A percentile compares a stretch with the other conserved stretches of the same genome.
These are phyloP conservation scores for Coronaproctus castanopsis DNA, from an alignment of 2,888 invertebrate species.

Conservation along the genomic window DNA sequence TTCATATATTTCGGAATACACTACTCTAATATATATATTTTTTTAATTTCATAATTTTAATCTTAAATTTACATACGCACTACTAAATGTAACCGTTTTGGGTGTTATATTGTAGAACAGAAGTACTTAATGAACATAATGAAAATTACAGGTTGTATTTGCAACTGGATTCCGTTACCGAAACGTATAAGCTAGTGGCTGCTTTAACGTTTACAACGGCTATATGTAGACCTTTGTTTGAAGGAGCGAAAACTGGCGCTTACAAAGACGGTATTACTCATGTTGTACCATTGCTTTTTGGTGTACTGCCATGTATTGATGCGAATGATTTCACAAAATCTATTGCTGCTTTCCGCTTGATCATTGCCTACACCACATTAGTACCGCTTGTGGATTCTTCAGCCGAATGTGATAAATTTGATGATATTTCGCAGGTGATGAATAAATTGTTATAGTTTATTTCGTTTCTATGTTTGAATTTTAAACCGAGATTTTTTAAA, in stretches of 20 bases:
- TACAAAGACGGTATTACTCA: slow-evolving; percentile 60
- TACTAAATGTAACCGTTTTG: too few species aligned
- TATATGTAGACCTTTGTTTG: slow-evolving; percentile 42
- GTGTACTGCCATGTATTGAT: slow-evolving; percentile 70
- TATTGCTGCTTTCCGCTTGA: slow-evolving; percentile 53
- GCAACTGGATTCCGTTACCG: slow-evolving; percentile 64
- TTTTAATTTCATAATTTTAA: too few species aligned
- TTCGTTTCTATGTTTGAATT: neutral
- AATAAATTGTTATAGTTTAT: neutral
- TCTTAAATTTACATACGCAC: too few species aligned
- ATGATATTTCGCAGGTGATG: slow-evolving; percentile 16
- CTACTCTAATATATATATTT: too few species aligned
- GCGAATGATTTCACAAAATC: slow-evolving; percentile 66
- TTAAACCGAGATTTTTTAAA: too few species aligned
- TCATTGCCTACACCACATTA: slow-evolving; percentile 52
- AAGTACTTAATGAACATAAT: too few species aligned
- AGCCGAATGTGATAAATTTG: slow-evolving; percentile 37
- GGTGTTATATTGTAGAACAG: too few species aligned
- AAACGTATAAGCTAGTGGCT: slow-evolving; percentile 63
- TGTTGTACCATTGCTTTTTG: slow-evolving; percentile 57
- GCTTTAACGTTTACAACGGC: slow-evolving; percentile 48
- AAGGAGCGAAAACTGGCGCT: slow-evolving; percentile 25
- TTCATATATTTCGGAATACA: too few species aligned
- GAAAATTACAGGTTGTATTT: slow-evolving; percentile 42
- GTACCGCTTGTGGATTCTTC: slow-evolving; percentile 73